A percentile compares a stretch with the other conserved stretches of the same genome.
phyloP scores from a whole-genome alignment of 2,888 invertebrate genomes.

The Quadriops clusia region DNA sequence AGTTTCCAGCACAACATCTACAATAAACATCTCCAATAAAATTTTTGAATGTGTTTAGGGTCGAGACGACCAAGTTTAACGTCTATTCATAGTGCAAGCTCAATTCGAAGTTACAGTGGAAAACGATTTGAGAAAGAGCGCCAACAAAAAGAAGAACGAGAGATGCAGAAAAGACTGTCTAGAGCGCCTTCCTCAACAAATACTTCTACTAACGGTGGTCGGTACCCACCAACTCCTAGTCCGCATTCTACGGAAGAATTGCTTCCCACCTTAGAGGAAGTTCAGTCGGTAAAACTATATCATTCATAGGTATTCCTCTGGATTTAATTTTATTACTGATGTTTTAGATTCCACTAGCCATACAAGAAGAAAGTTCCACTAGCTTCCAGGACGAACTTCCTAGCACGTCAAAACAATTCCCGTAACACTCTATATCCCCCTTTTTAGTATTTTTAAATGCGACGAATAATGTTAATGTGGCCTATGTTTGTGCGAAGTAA shows the following conservation, averaged over 20 bases:
- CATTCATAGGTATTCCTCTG: not conserved
- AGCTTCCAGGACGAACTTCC: conserved; percentile 36
- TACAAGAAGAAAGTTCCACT: conserved; percentile 32
- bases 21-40: too few species aligned
- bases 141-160: conserved; percentile 70
- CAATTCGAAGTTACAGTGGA: conserved; percentile 71
- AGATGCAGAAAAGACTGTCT: conserved; percentile 65
- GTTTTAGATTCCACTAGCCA: conserved; percentile 34
- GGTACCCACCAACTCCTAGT: conserved; percentile 60
- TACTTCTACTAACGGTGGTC: conserved; percentile 24
- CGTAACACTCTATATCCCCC: too few species aligned
- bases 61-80: conserved; percentile 80
- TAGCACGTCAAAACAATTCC: conserved; percentile 35
- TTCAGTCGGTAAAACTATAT: conserved; percentile 49
- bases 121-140: conserved; percentile 68
- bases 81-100: conserved; percentile 74
- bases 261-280: conserved; percentile 68
- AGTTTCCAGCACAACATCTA: too few species aligned
- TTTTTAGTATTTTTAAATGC: too few species aligned
- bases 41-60: conserved; percentile 40
- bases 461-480: too few species aligned
- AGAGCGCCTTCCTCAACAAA: conserved; percentile 45
- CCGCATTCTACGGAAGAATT: conserved; percentile 77
- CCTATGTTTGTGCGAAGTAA: too few species aligned
- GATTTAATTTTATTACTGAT: conserved; percentile 4